Evolutionary conservation across 2,113 vertebrate species (phyloP).

Genomic region (Hyla sarda): DNA sequence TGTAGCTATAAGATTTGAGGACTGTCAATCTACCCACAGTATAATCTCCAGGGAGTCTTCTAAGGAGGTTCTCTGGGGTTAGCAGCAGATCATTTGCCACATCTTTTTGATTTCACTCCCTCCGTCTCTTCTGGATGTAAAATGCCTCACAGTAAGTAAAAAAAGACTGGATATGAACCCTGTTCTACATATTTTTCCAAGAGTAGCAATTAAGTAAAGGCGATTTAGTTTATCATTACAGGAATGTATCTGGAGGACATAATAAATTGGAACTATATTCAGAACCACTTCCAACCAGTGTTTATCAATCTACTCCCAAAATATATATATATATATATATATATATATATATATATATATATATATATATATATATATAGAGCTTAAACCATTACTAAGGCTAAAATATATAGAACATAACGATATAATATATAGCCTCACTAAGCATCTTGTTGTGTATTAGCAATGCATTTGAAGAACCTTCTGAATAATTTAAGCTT

Average conservation of each 20-base stretch:
- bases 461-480: constrained; percentile 21
- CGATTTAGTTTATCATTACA: constrained; percentile 24
- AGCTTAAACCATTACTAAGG: constrained; percentile 22
- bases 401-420: constrained; percentile 17
- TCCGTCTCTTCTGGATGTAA: not conserved
- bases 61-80: not conserved
- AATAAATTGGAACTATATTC: not conserved
- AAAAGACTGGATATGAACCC: not conserved
- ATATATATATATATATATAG: not conserved
- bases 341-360: not conserved
- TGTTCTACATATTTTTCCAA: not conserved
- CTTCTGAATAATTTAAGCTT: constrained; percentile 23
- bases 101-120: not conserved
- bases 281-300: not conserved
- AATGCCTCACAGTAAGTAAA: not conserved
- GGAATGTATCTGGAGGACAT: not conserved
- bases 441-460: not conserved
- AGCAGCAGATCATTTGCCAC: not conserved
- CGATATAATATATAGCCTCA: constrained; percentile 6
- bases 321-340: constrained; percentile 8
- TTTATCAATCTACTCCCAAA: constrained; percentile 1
- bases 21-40: not conserved
- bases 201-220: not conserved
- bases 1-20: too few relatives aligned
- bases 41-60: not conserved